Percentiles rank a stretch among this genome's conserved stretches.
Evolutionary conservation across 2,797 vertebrate species (phyloP).

Genomic region (Mallotus villosus): DNA sequence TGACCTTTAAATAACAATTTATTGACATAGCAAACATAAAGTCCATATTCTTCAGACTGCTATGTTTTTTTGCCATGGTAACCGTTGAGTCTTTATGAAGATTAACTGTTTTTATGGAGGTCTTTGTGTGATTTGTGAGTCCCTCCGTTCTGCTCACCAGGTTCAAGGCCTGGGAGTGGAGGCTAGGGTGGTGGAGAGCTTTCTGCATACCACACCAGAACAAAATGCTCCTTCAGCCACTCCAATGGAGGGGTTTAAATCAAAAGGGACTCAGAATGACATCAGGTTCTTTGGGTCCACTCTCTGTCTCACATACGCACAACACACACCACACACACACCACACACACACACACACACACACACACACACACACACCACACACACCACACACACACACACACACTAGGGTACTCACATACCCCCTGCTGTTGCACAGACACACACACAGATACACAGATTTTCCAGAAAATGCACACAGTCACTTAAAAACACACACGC

Average conservation of each 20-base stretch:
- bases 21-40: constrained; percentile 4
- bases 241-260: constrained; percentile 63
- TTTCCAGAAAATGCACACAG: not conserved
- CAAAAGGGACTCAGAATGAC: constrained; percentile 66
- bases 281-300: constrained; percentile 51
- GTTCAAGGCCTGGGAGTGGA: constrained; percentile 37
- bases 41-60: constrained; percentile 40
- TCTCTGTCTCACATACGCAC: constrained; percentile 44
- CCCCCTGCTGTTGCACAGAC: constrained; percentile 4
- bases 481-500: not conserved
- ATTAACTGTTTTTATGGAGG: constrained; percentile 69
- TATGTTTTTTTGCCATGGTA: constrained; percentile 46
- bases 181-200: constrained; percentile 42
- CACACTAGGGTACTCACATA: not conserved
- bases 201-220: constrained; percentile 65
- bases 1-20: not conserved
- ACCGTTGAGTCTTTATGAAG: constrained; percentile 66
- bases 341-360: constrained; percentile 12
- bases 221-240: constrained; percentile 64
- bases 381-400: not conserved
- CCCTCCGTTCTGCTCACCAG: constrained; percentile 37
- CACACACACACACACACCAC: constrained; percentile 1
- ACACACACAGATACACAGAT: constrained; percentile 1
- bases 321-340: constrained; percentile 12
- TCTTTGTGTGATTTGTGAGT: constrained; percentile 52